Evolutionary conservation across 2,888 invertebrate genomes (phyloP).

Genomic region (Bursaphelenchus okinawaensis): DNA sequence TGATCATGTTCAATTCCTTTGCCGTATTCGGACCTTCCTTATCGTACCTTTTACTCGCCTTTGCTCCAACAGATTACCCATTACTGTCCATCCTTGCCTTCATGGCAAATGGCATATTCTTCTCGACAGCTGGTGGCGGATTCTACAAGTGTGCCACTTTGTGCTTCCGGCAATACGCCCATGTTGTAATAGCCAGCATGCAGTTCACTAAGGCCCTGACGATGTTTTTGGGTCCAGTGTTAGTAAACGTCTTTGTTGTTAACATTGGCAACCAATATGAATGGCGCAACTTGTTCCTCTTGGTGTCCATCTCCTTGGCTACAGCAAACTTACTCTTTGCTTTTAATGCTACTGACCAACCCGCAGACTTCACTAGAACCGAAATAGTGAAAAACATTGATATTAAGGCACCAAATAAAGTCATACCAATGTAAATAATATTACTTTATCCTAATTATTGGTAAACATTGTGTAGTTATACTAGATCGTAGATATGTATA

Average conservation of each 20-base stretch:
- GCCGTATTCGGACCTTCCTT: constrained; percentile 35
- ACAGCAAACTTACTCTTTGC: constrained; percentile 43
- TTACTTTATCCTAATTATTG: too few species aligned
- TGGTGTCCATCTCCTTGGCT: constrained; percentile 12
- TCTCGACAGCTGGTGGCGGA: constrained; percentile 26
- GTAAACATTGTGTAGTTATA: too few species aligned
- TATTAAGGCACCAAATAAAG: not conserved
- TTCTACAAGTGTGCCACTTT: constrained; percentile 31
- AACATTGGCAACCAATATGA: constrained; percentile 28
- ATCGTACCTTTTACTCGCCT: constrained; percentile 27
- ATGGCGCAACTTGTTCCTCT: constrained; percentile 21
- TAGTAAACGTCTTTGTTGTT: constrained; percentile 35
- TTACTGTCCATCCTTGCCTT: not conserved
- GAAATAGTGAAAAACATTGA: constrained; percentile 1
- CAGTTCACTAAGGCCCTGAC: constrained; percentile 50
- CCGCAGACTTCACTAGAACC: constrained; percentile 45
- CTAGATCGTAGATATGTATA: too few species aligned
- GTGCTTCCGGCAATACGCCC: constrained; percentile 15
- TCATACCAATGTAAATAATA: not conserved
- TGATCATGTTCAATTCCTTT: constrained; percentile 51
- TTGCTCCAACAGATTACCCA: constrained; percentile 31
- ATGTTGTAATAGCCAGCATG: constrained; percentile 42
- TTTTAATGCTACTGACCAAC: constrained; percentile 46
- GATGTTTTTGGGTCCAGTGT: constrained; percentile 40
- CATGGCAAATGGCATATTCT: constrained; percentile 16